phyloP scores from a whole-genome alignment of 2,888 invertebrate species.

The Drosophila heteroneura region DNA sequence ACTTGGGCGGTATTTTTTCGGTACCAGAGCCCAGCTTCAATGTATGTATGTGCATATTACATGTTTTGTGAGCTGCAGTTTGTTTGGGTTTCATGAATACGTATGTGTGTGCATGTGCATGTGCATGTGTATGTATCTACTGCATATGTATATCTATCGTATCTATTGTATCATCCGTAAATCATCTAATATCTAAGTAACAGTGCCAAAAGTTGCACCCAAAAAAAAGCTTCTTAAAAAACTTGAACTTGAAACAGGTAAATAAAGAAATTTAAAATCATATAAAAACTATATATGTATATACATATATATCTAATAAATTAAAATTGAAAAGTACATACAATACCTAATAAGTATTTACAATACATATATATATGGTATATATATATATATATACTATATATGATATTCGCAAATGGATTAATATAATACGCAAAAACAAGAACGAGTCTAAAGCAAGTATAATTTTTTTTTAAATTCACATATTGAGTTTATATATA shows the following conservation, averaged over 20 bases:
- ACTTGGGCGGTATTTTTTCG: background rate
- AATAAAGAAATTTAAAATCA: conserved; percentile 16
- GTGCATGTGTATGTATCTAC: conserved; percentile 5
- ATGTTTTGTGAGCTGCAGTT: conserved; percentile 69
- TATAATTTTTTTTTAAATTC: conserved; percentile 49
- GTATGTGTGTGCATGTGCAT: conserved; percentile 8
- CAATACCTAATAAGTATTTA: conserved; percentile 35
- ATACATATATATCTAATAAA: conserved; percentile 13
- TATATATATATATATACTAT: conserved; percentile 15
- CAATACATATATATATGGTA: conserved; percentile 17
- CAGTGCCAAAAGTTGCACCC: conserved; percentile 60
- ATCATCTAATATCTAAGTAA: conserved; percentile 56
- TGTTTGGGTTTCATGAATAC: conserved; percentile 69
- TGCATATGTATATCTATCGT: conserved; percentile 17
- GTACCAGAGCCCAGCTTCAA: background rate
- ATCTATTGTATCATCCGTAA: conserved; percentile 57
- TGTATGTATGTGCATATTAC: conserved; percentile 14
- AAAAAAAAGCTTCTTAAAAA: conserved; percentile 43
- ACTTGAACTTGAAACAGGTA: conserved; percentile 56
- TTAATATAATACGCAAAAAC: background rate
- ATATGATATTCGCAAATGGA: conserved; percentile 18
- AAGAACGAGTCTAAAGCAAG: conserved; percentile 29
- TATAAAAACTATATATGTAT: conserved; percentile 7
- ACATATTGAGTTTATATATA: conserved; percentile 60
- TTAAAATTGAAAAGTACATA: conserved; percentile 16